Evolutionary conservation across 2,797 vertebrate species (phyloP).

Genomic region (Crenuchus spilurus): DNA sequence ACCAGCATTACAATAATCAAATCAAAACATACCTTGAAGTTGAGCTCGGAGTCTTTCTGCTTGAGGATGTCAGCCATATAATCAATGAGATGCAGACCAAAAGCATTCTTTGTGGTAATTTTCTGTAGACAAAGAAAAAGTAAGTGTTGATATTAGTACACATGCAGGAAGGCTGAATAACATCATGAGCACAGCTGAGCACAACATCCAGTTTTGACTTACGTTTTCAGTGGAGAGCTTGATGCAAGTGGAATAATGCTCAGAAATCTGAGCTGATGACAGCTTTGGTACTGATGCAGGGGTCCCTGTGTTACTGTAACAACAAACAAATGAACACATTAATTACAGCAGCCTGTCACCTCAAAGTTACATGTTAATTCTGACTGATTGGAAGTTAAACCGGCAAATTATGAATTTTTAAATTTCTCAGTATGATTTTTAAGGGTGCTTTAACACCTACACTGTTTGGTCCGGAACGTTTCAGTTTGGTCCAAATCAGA

Average conservation of each 20-base stretch:
- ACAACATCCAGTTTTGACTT: conserved; percentile 63
- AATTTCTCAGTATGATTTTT: too few relatives aligned
- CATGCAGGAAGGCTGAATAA: not conserved
- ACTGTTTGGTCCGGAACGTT: too few relatives aligned
- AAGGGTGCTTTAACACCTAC: too few relatives aligned
- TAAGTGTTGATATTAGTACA: not conserved
- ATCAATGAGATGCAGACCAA: conserved; percentile 94
- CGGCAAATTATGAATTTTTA: too few relatives aligned
- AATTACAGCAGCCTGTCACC: too few relatives aligned
- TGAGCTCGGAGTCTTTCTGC: conserved; percentile 86
- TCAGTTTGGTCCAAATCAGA: too few relatives aligned
- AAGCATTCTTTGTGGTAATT: conserved; percentile 97
- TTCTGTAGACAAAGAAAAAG: conserved; percentile 78
- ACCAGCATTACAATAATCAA: too few relatives aligned
- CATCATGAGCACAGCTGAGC: not conserved
- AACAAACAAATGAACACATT: conserved; percentile 28
- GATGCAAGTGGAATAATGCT: conserved; percentile 96
- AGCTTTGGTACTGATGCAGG: conserved; percentile 80
- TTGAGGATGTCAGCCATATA: conserved; percentile 94
- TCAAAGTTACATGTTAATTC: too few relatives aligned
- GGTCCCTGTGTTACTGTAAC: conserved; percentile 74
- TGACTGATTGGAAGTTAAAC: too few relatives aligned
- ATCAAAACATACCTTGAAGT: conserved; percentile 86
- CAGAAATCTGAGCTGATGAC: conserved; percentile 88
- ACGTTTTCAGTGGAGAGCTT: conserved; percentile 94